Evolutionary conservation across 2,797 vertebrate species (phyloP).

Genomic region (Poecilia velifera): DNA sequence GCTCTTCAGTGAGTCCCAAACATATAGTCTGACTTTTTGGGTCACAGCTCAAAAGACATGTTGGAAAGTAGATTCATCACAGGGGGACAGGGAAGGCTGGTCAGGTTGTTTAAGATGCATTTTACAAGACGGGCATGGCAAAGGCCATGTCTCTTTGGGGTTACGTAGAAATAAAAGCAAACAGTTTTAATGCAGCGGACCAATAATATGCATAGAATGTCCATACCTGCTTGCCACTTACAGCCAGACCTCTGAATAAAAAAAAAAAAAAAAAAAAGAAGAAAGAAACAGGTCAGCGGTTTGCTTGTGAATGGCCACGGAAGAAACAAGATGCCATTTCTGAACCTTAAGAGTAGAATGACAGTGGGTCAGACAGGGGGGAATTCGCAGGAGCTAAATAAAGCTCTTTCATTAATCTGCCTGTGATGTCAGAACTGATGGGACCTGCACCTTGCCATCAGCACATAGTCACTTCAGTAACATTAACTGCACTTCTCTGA

Average conservation of each 20-base stretch:
- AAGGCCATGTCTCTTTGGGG: slow-evolving; percentile 9
- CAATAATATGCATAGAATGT: background rate
- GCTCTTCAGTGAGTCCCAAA: slow-evolving; percentile 37
- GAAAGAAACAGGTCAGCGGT: background rate
- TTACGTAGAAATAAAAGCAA: slow-evolving; percentile 11
- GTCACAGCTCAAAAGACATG: slow-evolving; percentile 61
- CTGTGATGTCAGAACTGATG: slow-evolving; percentile 64
- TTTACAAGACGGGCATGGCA: slow-evolving; percentile 12
- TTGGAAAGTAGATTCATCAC: slow-evolving; percentile 48
- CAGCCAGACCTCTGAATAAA: background rate
- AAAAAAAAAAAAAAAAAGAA: background rate
- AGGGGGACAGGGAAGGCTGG: slow-evolving; percentile 11
- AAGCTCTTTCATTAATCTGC: slow-evolving; percentile 71
- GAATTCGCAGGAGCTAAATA: slow-evolving; percentile 64
- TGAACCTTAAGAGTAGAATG: slow-evolving; percentile 29
- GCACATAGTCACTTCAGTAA: slow-evolving; percentile 48
- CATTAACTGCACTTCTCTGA: slow-evolving; percentile 35
- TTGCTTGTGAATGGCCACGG: slow-evolving; percentile 1
- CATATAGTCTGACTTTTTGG: slow-evolving; percentile 52
- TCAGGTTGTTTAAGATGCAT: slow-evolving; percentile 21
- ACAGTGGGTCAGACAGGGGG: slow-evolving; percentile 56
- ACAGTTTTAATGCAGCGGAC: background rate
- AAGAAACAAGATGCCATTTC: slow-evolving; percentile 29
- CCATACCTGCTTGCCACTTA: background rate
- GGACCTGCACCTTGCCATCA: slow-evolving; percentile 58